phyloP scores from a whole-genome alignment of 2,113 vertebrate species.

The Aegotheles bennettii region DNA sequence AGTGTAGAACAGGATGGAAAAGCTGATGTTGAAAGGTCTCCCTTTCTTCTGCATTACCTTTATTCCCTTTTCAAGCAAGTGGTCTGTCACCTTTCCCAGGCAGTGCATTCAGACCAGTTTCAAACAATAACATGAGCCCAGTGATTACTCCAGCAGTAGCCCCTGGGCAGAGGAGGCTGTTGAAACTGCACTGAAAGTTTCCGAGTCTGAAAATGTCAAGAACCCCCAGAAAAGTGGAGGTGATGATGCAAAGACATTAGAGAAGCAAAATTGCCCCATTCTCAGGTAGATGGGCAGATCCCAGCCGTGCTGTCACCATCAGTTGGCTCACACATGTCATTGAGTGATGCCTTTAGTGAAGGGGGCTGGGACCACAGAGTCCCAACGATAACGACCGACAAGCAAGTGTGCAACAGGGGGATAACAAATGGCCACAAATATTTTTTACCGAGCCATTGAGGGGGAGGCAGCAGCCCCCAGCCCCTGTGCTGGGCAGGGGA shows the following conservation, averaged over 20 bases:
- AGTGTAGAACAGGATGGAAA: not conserved
- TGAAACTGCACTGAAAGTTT: not conserved
- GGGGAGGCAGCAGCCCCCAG: not conserved
- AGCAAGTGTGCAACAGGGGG: not conserved
- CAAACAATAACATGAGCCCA: not conserved
- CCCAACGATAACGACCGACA: not conserved
- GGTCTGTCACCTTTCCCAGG: not conserved
- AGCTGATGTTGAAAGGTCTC: not conserved
- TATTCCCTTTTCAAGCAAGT: not conserved
- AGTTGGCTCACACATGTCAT: not conserved
- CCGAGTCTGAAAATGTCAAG: not conserved
- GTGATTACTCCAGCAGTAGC: not conserved
- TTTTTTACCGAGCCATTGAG: not conserved
- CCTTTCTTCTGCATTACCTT: not conserved
- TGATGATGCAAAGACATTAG: not conserved
- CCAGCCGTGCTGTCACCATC: not conserved
- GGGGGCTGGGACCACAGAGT: not conserved
- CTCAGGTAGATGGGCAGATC: not conserved
- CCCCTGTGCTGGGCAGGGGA: not conserved
- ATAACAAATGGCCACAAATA: conserved; percentile 37
- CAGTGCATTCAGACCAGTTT: not conserved
- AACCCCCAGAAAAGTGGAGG: not conserved
- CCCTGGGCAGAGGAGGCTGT: not conserved
- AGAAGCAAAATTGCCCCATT: not conserved
- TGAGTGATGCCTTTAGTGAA: not conserved